Evolutionary conservation across 2,888 invertebrate species (phyloP), one percentile per base, ranked within the genome.

Genomic region (Peribatodes rhomboidaria): DNA sequence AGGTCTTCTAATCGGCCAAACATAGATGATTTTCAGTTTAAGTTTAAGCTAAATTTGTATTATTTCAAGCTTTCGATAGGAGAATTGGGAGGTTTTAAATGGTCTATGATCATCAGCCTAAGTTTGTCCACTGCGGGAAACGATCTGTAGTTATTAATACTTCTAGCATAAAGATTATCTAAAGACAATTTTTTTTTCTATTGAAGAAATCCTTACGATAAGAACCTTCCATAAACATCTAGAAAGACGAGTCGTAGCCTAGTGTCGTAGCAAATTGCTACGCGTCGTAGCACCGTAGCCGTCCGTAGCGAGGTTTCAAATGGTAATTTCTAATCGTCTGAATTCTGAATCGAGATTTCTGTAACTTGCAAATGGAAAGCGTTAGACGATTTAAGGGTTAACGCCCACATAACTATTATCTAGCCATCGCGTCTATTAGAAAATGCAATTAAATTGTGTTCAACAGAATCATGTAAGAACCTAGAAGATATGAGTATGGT

Each of bases 231-330:
- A n/a, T n/a, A n/a, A n/a, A n/a, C n/a, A n/a, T n/a, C n/a, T n/a
- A n/a, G n/a, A n/a, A n/a, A 50, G 18, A 42, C 31, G 54, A 31
- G 16, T 10, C 53, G 37, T 22, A 22, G n/a, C 7, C 13, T 22
- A 22, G 46, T 46, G 22, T n/a, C 46, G 47, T 63, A 63, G 58
- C 47, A 63, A 57, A 54, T 50, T 54, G 50, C 52, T 67, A 50
- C 53, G 44, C 11, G 44, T 50, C 61, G 58, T 57, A 59, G 46
- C 47, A 1, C 33, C 37, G 50, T 27, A 62, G 61, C 13, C 27
- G 22, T 14, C 20, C 46, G 58, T 44, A 58, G 39, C 41, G 41
- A 50, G 53, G 54, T 57, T 53, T 63, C 47, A 58, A 53, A 56
- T 61, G 64, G 20, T 58, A 37, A 53, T 41, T 52, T 39, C 33